Evolutionary conservation across 2,113 vertebrate genomes (phyloP).

Genomic region (Microtus richardsoni): DNA sequence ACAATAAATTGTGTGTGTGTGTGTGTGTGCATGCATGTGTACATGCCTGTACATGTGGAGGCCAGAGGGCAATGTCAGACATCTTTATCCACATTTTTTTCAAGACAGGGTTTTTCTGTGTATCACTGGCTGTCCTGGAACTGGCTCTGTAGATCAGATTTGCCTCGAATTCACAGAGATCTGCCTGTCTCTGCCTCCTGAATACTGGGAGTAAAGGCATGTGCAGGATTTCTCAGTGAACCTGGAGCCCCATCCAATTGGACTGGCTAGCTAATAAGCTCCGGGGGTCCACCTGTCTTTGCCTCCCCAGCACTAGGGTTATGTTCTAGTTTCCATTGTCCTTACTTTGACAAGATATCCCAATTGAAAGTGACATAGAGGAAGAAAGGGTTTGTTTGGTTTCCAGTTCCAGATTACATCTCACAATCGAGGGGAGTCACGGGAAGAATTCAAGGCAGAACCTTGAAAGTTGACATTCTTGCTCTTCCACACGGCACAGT

Average conservation of each 20-base stretch:
- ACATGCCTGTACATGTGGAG: too few relatives aligned
- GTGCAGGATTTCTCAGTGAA: too few relatives aligned
- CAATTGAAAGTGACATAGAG: too few relatives aligned
- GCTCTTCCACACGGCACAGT: neutral
- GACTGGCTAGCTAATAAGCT: too few relatives aligned
- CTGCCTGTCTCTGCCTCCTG: neutral
- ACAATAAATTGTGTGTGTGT: neutral
- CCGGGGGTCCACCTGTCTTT: too few relatives aligned
- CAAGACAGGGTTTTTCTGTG: neutral
- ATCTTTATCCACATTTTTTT: neutral
- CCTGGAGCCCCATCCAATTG: too few relatives aligned
- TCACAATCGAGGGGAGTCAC: accelerated
- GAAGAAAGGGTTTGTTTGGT: too few relatives aligned
- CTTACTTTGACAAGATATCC: too few relatives aligned
- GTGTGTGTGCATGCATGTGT: neutral
- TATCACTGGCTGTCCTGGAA: neutral
- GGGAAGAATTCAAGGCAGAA: neutral
- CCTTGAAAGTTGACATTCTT: neutral
- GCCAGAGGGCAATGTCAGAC: too few relatives aligned
- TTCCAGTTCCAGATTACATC: too few relatives aligned
- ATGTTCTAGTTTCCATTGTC: too few relatives aligned
- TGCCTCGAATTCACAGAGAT: neutral
- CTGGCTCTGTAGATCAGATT: neutral
- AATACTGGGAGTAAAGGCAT: neutral
- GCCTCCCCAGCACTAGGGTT: too few relatives aligned